A percentile compares a stretch with the other conserved stretches of the same genome.
phyloP scores from a whole-genome alignment of 2,797 vertebrate genomes.

The Carapus acus region DNA sequence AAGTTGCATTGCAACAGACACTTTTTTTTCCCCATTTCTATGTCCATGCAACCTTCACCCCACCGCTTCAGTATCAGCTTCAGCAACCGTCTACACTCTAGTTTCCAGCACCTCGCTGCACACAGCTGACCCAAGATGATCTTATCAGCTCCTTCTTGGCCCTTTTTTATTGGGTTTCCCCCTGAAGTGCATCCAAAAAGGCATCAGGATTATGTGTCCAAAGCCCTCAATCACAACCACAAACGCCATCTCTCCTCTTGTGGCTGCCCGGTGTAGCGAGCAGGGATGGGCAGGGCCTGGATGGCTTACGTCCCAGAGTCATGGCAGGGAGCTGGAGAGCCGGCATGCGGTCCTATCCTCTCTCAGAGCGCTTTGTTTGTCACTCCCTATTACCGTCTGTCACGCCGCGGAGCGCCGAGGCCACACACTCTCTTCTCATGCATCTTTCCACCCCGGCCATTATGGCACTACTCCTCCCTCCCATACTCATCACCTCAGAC shows the following conservation, averaged over 20 bases:
- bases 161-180: conserved; percentile 36
- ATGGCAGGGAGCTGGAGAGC: conserved; percentile 49
- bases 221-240: conserved; percentile 37
- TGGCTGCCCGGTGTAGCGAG: conserved; percentile 18
- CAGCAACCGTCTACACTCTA: conserved; percentile 27
- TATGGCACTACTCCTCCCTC: conserved; percentile 31
- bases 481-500: conserved; percentile 45
- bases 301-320: conserved; percentile 60
- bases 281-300: conserved; percentile 38
- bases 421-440: conserved; percentile 44
- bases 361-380: conserved; percentile 63
- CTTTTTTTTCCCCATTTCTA: background rate
- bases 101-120: conserved; percentile 27
- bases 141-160: conserved; percentile 26
- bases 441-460: conserved; percentile 44
- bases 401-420: conserved; percentile 49
- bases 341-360: conserved; percentile 62
- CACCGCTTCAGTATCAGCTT: conserved; percentile 12
- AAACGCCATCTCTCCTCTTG: conserved; percentile 30
- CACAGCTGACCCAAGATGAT: conserved; percentile 45
- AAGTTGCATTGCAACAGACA: background rate
- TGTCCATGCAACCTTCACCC: conserved; percentile 11
- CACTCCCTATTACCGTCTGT: conserved; percentile 64
- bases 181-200: conserved; percentile 42
- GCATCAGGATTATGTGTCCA: conserved; percentile 20